Conservation (phyloP, 2,888 invertebrate genomes). For the Syrista parreyssii region DNA sequence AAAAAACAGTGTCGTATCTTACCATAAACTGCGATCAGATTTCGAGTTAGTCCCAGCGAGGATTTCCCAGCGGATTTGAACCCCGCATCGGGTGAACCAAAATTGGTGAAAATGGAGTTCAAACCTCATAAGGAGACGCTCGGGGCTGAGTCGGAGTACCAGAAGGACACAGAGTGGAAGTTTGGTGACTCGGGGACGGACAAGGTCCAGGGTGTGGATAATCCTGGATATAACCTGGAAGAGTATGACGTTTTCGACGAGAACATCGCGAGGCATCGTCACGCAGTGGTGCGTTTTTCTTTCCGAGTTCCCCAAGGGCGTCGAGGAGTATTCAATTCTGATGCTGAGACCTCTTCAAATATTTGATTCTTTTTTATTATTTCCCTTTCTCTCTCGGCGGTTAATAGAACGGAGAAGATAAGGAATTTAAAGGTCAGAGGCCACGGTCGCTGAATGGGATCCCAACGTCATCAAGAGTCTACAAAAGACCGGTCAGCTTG, state of each 20-base stretch:
- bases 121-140: background rate
- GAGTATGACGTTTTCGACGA: conserved; percentile 9
- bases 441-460: background rate
- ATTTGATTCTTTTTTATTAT: background rate
- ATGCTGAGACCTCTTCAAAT: background rate
- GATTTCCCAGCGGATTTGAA: conserved; percentile 1
- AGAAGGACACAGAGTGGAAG: background rate
- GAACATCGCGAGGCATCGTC: background rate
- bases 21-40: background rate
- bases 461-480: background rate
- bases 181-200: background rate
- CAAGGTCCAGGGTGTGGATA: conserved; percentile 4
- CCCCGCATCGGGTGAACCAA: background rate
- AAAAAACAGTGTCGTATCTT: background rate
- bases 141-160: background rate
- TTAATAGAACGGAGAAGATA: background rate
- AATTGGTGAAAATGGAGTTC: background rate
- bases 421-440: background rate
- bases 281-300: background rate
- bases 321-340: background rate
- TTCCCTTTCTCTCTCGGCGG: background rate
- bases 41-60: conserved; percentile 1
- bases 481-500: background rate
- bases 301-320: background rate
- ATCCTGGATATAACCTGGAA: conserved; percentile 4